Percentiles rank a stretch among this genome's conserved stretches.
These are phyloP conservation scores for Forbesichthys papilliferus DNA, from an alignment of 2,113 vertebrate species.

Conservation along the genomic window DNA sequence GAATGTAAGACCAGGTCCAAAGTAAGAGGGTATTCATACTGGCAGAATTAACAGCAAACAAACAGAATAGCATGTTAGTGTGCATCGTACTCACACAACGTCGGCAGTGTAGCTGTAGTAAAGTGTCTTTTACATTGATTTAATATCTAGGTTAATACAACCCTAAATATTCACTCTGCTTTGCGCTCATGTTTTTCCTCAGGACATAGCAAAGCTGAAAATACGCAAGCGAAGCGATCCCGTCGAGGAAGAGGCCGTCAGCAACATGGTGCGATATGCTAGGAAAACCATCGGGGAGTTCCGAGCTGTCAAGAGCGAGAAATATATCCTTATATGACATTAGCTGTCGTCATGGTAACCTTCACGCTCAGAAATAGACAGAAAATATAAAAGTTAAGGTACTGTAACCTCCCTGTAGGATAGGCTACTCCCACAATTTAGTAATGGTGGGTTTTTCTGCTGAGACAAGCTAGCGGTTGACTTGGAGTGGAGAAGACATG, in stretches of 20 bases:
- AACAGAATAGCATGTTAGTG: not conserved
- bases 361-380: too few relatives aligned
- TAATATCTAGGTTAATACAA: too few relatives aligned
- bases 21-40: slow-evolving; percentile 65
- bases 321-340: slow-evolving; percentile 87
- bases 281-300: slow-evolving; percentile 88
- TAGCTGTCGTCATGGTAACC: not conserved
- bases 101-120: not conserved
- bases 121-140: too few relatives aligned
- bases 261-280: slow-evolving; percentile 87
- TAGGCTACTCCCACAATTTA: too few relatives aligned
- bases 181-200: not conserved
- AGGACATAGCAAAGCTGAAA: slow-evolving; percentile 91
- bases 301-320: slow-evolving; percentile 84
- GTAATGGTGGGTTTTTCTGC: too few relatives aligned
- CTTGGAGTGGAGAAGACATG: too few relatives aligned
- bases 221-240: slow-evolving; percentile 80
- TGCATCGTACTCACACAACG: not conserved
- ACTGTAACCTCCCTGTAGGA: too few relatives aligned
- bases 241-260: slow-evolving; percentile 75
- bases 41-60: not conserved
- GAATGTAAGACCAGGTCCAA: slow-evolving; percentile 86
- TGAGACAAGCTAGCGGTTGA: too few relatives aligned
- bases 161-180: too few relatives aligned
- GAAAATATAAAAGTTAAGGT: too few relatives aligned